Base-by-base conservation (phyloP, 1,140 invertebrate genomes). In the Holcopasites calliopsidis region DNA sequence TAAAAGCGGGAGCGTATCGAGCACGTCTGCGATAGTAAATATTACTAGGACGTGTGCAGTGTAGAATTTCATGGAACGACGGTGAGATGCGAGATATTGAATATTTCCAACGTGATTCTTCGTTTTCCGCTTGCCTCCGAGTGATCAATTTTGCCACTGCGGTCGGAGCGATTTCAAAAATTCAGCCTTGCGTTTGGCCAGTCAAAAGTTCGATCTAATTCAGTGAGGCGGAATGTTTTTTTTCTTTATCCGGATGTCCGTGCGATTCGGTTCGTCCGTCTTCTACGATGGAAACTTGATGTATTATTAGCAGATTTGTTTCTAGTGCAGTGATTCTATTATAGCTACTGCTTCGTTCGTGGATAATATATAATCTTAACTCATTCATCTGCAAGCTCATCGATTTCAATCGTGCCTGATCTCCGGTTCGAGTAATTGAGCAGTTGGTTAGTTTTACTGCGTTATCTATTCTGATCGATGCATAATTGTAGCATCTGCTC, bases 401-500 rank as follows among this genome's bases (percentile, higher is more conserved):
- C n/a, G 44, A 11, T 47, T 10, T 44, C 3, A 44, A 44, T 44
- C 18, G 8, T n/a, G 42, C 8, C 8, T 47, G 38, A 42, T 26
- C 18, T 16, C 42, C 23, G 8, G 21, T 42, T 42, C 57, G 23
- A 6, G 11, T 31, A 31, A 50, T 47, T 50, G 31, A 65, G 33
- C 35, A 35, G 50, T 49, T n/a, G 26, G 31, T 65, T 50, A 65
- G 11, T 50, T 65, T 38, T 38, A 7, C 35, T 13, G 26, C 33
- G 21, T 58, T 21, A 40, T 40, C 57, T 23, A 38, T 58, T 58
- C 21, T 40, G 33, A n/a, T 33, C n/a, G 44, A 21, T 47, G 31
- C 31, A 49, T n/a, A 57, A 55, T 69, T 44, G 13, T 26, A 44
- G 26, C 40, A 40, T 42, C 52, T 42, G 26, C n/a, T 33, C 65